phyloP scores from a whole-genome alignment of 2,113 vertebrate genomes.

The Nicator chloris region DNA sequence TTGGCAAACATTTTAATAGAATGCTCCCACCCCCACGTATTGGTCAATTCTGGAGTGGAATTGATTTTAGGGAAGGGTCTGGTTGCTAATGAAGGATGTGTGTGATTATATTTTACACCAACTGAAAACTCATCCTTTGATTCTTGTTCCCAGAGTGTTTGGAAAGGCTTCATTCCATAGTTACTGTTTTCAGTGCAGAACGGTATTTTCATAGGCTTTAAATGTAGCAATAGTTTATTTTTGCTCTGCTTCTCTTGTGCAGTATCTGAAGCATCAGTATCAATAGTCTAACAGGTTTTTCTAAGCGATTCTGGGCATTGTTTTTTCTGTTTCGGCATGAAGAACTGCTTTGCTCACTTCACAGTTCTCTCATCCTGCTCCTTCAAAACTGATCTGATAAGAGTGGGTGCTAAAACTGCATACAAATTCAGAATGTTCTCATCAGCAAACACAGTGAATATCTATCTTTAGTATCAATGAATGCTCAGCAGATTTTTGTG shows the following conservation, averaged over 20 bases:
- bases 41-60: background rate
- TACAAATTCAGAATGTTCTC: slow-evolving; percentile 32
- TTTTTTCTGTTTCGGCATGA: background rate
- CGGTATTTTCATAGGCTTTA: background rate
- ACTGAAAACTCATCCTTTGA: background rate
- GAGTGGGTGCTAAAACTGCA: slow-evolving; percentile 34
- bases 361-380: background rate
- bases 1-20: background rate
- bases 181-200: background rate
- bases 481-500: slow-evolving; percentile 29
- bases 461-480: slow-evolving; percentile 51
- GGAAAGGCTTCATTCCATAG: background rate
- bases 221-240: background rate
- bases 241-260: background rate
- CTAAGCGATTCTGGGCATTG: background rate
- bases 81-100: background rate
- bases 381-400: slow-evolving; percentile 39
- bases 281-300: background rate
- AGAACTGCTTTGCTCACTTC: background rate
- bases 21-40: background rate
- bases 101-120: background rate
- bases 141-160: background rate
- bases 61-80: background rate
- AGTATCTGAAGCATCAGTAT: background rate
- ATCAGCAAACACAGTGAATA: slow-evolving; percentile 28